Conservation (phyloP, 2,797 vertebrate species). For the Urophycis tenuis region DNA sequence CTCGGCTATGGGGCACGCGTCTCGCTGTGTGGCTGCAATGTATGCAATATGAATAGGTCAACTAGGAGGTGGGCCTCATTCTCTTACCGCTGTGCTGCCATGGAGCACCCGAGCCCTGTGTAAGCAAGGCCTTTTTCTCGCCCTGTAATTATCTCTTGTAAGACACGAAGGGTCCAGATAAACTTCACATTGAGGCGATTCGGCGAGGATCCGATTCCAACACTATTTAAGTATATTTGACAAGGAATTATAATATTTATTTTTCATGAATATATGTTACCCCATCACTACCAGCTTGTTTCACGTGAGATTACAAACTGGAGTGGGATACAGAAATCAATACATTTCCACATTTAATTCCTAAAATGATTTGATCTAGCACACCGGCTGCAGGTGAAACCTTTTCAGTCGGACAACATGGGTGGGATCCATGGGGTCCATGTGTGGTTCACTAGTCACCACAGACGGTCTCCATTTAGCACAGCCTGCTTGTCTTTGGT, state of each 20-base stretch:
- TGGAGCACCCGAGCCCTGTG: not conserved
- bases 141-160: constrained; percentile 43
- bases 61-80: not conserved
- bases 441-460: not conserved
- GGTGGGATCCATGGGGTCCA: not conserved
- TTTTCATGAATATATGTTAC: not conserved
- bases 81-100: not conserved
- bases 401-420: not conserved
- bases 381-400: not conserved
- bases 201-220: constrained; percentile 5
- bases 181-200: constrained; percentile 22
- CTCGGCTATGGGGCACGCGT: constrained; percentile 5
- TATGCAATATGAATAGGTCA: constrained; percentile 13
- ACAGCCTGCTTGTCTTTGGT: not conserved
- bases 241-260: not conserved
- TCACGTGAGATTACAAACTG: not conserved
- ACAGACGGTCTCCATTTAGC: not conserved
- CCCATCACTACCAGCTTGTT: not conserved
- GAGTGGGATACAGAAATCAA: too few species aligned
- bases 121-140: not conserved
- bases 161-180: constrained; percentile 16
- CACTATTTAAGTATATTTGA: not conserved
- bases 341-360: not conserved
- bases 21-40: constrained; percentile 49
- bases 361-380: not conserved